Evolutionary conservation across 2,888 invertebrate genomes (phyloP).

Genomic region (Oscheius sp.): DNA sequence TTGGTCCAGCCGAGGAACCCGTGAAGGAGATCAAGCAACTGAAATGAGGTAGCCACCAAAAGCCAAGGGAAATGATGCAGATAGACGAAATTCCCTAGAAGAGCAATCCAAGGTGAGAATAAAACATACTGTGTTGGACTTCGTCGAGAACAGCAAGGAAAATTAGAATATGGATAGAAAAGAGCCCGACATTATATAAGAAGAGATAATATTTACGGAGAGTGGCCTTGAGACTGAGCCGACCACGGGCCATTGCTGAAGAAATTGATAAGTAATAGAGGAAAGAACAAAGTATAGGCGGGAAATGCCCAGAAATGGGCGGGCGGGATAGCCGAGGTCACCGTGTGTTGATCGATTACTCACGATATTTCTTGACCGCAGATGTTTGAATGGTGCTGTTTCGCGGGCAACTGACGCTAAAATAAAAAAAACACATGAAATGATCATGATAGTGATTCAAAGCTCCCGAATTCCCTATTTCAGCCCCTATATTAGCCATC

Average conservation of each 20-base stretch:
- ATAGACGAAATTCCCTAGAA: slow-evolving; percentile 28
- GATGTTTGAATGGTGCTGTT: too few species aligned
- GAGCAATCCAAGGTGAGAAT: not conserved
- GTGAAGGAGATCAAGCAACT: slow-evolving; percentile 42
- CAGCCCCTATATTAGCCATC: not conserved
- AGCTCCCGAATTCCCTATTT: not conserved
- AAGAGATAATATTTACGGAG: slow-evolving; percentile 16
- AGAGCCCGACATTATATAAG: slow-evolving; percentile 30
- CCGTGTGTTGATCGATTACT: too few species aligned
- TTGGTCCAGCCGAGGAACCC: slow-evolving; percentile 34
- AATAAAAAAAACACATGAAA: not conserved
- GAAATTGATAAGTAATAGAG: not conserved
- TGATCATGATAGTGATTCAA: not conserved
- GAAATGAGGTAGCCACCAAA: slow-evolving; percentile 37
- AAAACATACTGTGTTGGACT: slow-evolving; percentile 21
- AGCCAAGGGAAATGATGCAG: slow-evolving; percentile 19
- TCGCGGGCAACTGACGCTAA: too few species aligned
- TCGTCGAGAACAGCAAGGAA: slow-evolving; percentile 20
- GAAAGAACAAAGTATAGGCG: not conserved
- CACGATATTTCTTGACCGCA: not conserved
- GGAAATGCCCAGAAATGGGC: not conserved
- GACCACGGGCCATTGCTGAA: not conserved
- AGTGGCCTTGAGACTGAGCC: not conserved
- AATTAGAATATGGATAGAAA: slow-evolving; percentile 24
- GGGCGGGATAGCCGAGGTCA: slow-evolving; percentile 1